Evolutionary conservation across 2,888 invertebrate genomes (phyloP), one percentile per base, ranked within the genome.

Genomic region (Elmis aenea): DNA sequence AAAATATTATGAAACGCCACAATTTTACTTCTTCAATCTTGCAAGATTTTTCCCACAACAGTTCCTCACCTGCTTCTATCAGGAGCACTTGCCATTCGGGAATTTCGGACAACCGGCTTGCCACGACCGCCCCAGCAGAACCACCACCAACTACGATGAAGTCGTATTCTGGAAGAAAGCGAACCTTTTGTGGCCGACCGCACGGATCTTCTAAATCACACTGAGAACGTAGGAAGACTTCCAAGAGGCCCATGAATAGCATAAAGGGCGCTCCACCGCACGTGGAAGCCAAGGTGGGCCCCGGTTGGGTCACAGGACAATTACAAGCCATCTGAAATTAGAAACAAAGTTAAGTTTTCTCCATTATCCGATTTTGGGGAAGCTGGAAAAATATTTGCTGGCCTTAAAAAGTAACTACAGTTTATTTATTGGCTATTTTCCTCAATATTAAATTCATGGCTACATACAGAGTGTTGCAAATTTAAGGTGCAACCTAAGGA

Each of bases 181-280:
- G 71, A 0, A 70, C 67, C 5, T 73, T 71, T 67, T 76, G 68
- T 0, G 85, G 81, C 33, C 88, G 72, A 8, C 85, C 84, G 57
- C 89, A 89, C 1, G 89, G 89, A 66, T 90, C 89, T 57, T 89
- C 89, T 48, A 90, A 70, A 63, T 90, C 89, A 59, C 89, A 90
- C 61, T 90, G 89, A 45, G 87, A 87, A 32, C 88, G 71, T 35
- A 89, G 72, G 66, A 90, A 89, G 4, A 89, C 89, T 61, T 89
- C 89, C 25, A 89, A 73, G 2, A 90, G 75, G 1, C 89, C 88
- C 89, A 90, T 90, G 69, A 89, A 90, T 25, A 89, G 77, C 88
- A 89, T 88, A 64, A 84, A 89, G 22, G 83, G 82, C 33, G 83
- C 80, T 13, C 89, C 89, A 5, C 89, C 88, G 63, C 89, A 90